These are phyloP conservation scores for Tachyglossus aculeatus DNA, from an alignment of 2,797 vertebrate species.

Conservation along the genomic window DNA sequence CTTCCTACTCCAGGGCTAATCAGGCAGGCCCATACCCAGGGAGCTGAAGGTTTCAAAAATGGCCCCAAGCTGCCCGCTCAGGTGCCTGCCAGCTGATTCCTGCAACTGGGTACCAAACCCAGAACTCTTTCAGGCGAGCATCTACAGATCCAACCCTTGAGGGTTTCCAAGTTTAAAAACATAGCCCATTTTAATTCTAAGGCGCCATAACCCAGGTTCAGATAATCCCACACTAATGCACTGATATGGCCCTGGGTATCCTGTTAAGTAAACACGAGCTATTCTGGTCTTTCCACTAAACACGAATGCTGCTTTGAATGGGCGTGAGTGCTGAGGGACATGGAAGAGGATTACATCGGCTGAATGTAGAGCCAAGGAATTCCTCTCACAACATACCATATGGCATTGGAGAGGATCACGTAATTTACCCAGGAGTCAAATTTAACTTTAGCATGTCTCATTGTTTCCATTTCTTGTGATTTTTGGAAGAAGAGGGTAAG, in stretches of 20 bases:
- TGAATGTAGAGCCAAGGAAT: conserved; percentile 41
- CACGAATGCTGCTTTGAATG: background rate
- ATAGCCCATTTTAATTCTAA: too few species aligned
- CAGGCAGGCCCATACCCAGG: too few species aligned
- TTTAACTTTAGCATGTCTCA: conserved; percentile 48
- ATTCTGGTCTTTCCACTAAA: background rate
- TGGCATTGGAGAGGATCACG: conserved; percentile 45
- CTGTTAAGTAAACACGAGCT: background rate
- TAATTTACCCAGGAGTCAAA: conserved; percentile 29
- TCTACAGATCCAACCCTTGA: too few species aligned
- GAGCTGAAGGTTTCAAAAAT: too few species aligned
- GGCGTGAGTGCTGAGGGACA: conserved; percentile 34
- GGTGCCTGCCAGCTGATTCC: too few species aligned
- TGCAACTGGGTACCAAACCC: too few species aligned
- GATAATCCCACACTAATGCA: background rate
- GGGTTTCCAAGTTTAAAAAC: too few species aligned
- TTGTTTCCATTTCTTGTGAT: conserved; percentile 58
- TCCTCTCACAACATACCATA: conserved; percentile 27
- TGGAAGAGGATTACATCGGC: conserved; percentile 42
- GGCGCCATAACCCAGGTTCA: background rate
- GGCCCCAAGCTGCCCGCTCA: too few species aligned
- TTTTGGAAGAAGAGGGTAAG: background rate
- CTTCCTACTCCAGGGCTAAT: too few species aligned
- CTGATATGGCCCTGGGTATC: background rate
- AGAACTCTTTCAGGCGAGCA: too few species aligned